Conservation (phyloP, 2,797 vertebrate species). For the Diplodus puntazzo region DNA sequence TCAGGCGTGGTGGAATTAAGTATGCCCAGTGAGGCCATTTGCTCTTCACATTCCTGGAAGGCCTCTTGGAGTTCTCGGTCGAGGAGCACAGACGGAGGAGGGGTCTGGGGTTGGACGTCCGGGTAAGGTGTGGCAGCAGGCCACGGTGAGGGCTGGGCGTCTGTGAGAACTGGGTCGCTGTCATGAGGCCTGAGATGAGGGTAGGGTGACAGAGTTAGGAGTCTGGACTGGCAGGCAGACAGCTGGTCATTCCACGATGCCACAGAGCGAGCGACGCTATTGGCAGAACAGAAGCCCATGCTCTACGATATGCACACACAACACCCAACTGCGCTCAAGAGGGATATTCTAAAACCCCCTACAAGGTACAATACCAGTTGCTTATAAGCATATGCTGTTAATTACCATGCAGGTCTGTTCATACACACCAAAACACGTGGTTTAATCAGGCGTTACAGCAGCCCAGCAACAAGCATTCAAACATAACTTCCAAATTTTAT, state of each 20-base stretch:
- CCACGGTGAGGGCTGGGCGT: conserved; percentile 54
- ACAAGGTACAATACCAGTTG: conserved; percentile 21
- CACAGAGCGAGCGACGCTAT: conserved; percentile 42
- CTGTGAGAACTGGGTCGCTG: conserved; percentile 73
- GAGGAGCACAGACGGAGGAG: conserved; percentile 62
- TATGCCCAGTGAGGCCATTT: conserved; percentile 83
- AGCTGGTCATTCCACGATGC: conserved; percentile 77
- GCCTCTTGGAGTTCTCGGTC: conserved; percentile 84
- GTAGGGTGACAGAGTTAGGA: conserved; percentile 76
- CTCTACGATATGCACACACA: conserved; percentile 47
- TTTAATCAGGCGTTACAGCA: conserved; percentile 1
- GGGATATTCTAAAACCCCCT: conserved; percentile 14
- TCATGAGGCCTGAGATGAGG: conserved; percentile 76
- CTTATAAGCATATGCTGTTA: conserved; percentile 37
- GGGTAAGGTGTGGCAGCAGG: conserved; percentile 52
- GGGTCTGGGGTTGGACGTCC: conserved; percentile 46
- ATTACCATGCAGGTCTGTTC: conserved; percentile 37
- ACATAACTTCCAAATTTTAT: background rate
- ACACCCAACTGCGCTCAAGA: conserved; percentile 48
- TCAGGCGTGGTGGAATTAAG: conserved; percentile 42
- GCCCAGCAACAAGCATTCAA: background rate
- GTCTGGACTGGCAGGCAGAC: conserved; percentile 60
- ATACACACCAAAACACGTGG: conserved; percentile 8
- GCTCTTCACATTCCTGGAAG: conserved; percentile 85
- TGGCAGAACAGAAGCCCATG: conserved; percentile 56